Evolutionary conservation across 2,113 vertebrate genomes (phyloP).

Genomic region (Rhinolophus ferrumequinum): DNA sequence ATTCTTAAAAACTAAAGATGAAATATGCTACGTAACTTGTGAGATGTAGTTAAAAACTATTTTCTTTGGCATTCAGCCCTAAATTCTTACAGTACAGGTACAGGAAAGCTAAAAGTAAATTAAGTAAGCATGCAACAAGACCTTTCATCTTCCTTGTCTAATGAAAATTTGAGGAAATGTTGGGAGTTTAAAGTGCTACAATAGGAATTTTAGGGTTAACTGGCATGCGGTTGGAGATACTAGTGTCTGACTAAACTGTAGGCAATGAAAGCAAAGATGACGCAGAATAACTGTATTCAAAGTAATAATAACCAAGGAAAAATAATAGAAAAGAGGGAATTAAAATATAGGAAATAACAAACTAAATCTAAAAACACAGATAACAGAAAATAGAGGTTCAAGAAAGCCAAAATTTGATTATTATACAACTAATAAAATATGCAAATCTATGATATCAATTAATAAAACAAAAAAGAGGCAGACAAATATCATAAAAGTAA

Average conservation of each 20-base stretch:
- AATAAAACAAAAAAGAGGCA: background rate
- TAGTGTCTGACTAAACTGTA: background rate
- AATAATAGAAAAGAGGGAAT: background rate
- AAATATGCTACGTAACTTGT: background rate
- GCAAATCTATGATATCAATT: background rate
- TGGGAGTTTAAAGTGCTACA: background rate
- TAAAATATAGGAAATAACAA: background rate
- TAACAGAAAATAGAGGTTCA: background rate
- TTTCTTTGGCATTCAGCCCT: background rate
- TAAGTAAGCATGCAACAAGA: background rate
- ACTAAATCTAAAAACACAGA: background rate
- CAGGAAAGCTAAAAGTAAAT: background rate
- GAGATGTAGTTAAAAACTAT: background rate
- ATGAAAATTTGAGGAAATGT: background rate
- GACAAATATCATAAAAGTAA: background rate
- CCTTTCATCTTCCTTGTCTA: background rate
- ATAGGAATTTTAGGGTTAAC: background rate
- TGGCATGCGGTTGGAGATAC: background rate
- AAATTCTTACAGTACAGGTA: background rate
- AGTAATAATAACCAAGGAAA: background rate
- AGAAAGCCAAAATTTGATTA: background rate
- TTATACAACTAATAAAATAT: background rate
- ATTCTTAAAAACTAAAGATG: background rate
- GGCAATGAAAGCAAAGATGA: background rate
- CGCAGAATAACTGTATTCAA: background rate